Percentiles rank a stretch among this genome's conserved stretches.
Evolutionary conservation across 2,113 vertebrate species (phyloP).

Genomic region (Lophius piscatorius): DNA sequence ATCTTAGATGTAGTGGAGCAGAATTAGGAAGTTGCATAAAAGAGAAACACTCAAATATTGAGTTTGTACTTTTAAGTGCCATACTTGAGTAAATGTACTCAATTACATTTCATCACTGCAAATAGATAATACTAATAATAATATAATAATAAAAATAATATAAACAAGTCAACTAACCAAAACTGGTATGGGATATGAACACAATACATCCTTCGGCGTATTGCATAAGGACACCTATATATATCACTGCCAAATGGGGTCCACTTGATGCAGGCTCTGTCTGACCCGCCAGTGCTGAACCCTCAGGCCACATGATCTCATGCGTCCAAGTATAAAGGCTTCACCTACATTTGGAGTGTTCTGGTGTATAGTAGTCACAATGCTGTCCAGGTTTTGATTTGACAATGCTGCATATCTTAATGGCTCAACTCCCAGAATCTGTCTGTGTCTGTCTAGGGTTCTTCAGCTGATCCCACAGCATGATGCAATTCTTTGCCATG

Average conservation of each 20-base stretch:
- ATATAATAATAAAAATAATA: no score
- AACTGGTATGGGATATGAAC: conserved; percentile 1
- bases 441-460: conserved; percentile 3
- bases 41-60: no score
- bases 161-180: no score
- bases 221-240: not conserved
- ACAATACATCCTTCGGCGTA: not conserved
- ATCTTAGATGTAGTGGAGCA: no score
- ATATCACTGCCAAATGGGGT: conserved; percentile 6
- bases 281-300: not conserved
- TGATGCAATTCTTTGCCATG: conserved; percentile 1
- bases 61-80: no score
- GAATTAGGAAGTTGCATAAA: no score
- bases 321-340: not conserved
- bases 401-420: not conserved
- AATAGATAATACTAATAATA: no score
- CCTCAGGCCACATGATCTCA: not conserved
- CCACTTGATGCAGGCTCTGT: conserved; percentile 1
- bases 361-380: not conserved
- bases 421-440: not conserved
- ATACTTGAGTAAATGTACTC: no score
- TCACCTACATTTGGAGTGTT: conserved; percentile 4
- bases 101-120: no score
- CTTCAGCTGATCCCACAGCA: not conserved
- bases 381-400: not conserved